Evolutionary conservation across 2,113 vertebrate species (phyloP).

Genomic region (Toxostoma redivivum): DNA sequence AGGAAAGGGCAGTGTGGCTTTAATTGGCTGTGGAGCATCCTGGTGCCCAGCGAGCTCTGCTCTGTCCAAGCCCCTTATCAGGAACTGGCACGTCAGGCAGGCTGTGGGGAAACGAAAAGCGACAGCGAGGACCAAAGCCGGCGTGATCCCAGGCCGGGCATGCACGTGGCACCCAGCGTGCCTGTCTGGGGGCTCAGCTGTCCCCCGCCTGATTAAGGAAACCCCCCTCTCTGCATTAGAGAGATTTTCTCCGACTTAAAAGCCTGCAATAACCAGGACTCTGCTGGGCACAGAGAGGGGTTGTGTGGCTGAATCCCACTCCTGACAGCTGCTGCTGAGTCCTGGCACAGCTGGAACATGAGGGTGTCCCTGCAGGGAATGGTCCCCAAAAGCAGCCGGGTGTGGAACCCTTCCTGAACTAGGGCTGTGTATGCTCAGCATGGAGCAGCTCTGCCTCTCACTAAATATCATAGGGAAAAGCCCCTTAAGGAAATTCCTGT

Average conservation of each 20-base stretch:
- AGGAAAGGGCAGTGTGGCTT: neutral
- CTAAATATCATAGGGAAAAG: neutral
- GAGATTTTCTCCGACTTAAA: slow-evolving; percentile 27
- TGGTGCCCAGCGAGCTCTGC: neutral
- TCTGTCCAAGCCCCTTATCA: neutral
- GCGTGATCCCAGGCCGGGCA: neutral
- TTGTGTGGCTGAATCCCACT: accelerated
- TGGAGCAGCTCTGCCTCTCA: neutral
- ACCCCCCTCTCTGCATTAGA: neutral
- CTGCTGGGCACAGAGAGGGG: neutral
- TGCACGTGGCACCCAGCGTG: slow-evolving; percentile 39
- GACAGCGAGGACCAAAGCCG: slow-evolving; percentile 42
- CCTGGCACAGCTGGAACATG: accelerated
- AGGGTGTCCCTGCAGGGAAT: accelerated
- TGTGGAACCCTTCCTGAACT: neutral
- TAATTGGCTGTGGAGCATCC: neutral
- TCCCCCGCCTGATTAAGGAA: neutral
- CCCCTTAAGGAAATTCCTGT: neutral
- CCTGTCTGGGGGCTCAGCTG: slow-evolving; percentile 18
- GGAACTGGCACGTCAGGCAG: neutral
- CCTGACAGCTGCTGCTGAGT: accelerated
- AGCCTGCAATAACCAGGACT: neutral
- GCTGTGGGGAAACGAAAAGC: slow-evolving; percentile 11
- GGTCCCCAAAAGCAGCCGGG: neutral
- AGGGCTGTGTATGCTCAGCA: accelerated